Evolutionary conservation across 2,797 vertebrate genomes (phyloP).

Genomic region (Enteromius paludinosus): DNA sequence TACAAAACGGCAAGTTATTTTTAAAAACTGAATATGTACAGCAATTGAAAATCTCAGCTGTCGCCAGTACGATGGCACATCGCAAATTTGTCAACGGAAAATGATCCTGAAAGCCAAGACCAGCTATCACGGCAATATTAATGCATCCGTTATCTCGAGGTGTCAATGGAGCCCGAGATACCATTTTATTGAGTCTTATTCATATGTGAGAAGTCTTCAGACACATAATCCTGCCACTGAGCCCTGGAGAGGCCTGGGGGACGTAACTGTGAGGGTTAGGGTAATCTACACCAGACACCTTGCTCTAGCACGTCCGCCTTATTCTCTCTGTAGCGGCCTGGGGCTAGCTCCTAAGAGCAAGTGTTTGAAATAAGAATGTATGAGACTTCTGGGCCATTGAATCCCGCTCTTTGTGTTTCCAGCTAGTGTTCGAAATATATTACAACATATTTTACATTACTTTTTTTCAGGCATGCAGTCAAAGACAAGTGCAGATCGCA

Average conservation of each 20-base stretch:
- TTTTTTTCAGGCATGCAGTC: conserved; percentile 75
- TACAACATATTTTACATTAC: conserved; percentile 81
- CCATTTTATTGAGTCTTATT: conserved; percentile 59
- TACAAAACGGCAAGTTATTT: not conserved
- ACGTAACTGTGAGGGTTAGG: conserved; percentile 65
- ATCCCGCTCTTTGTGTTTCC: conserved; percentile 73
- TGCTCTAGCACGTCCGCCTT: conserved; percentile 79
- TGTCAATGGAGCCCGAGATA: conserved; percentile 62
- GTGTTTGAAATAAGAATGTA: conserved; percentile 76
- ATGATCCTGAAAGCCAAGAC: conserved; percentile 41
- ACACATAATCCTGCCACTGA: conserved; percentile 78
- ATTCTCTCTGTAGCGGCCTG: conserved; percentile 78
- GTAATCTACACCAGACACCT: conserved; percentile 86
- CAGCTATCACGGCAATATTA: conserved; percentile 66
- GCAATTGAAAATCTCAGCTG: conserved; percentile 13
- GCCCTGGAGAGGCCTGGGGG: conserved; percentile 74
- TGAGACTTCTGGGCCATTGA: conserved; percentile 77
- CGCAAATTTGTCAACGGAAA: not conserved
- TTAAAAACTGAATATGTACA: not conserved
- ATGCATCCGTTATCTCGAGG: conserved; percentile 65
- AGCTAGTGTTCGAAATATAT: conserved; percentile 80
- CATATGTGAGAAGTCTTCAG: conserved; percentile 62
- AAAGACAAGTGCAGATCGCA: conserved; percentile 66
- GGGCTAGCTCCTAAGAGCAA: conserved; percentile 74
- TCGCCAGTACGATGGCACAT: not conserved